Percentiles rank a stretch among this genome's conserved stretches.
phyloP scores from a whole-genome alignment of 2,113 vertebrate species.

The Atherinomorus stipes region DNA sequence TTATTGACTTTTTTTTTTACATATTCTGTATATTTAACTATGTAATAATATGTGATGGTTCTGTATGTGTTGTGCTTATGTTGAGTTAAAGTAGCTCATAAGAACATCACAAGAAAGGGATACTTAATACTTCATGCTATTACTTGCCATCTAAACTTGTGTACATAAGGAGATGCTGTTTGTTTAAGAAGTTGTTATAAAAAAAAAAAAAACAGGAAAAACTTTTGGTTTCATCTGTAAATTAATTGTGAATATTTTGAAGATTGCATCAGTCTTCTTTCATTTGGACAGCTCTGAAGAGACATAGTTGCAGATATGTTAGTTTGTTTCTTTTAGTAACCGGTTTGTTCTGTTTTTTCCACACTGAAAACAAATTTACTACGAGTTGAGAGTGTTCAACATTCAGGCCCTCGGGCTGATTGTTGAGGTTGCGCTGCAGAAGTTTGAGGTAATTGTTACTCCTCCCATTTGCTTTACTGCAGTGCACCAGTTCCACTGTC shows the following conservation, averaged over 20 bases:
- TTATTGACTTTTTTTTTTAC: background rate
- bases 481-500: slow-evolving; percentile 22
- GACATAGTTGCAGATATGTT: no score
- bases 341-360: no score
- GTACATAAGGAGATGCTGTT: background rate
- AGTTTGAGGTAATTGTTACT: slow-evolving; percentile 23
- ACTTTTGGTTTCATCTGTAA: slow-evolving; percentile 3
- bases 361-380: no score
- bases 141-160: background rate
- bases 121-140: background rate
- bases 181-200: background rate
- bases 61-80: slow-evolving; percentile 13
- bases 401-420: background rate
- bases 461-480: slow-evolving; percentile 22
- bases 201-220: slow-evolving; percentile 1
- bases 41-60: slow-evolving; percentile 1
- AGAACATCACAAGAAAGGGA: slow-evolving; percentile 8
- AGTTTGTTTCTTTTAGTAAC: no score
- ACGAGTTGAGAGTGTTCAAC: no score
- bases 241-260: background rate
- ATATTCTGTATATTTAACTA: slow-evolving; percentile 17
- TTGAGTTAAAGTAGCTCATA: slow-evolving; percentile 14
- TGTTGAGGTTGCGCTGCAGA: background rate
- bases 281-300: no score
- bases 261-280: background rate